Base-by-base conservation (phyloP, 2,888 invertebrate genomes). In the Agonopterix heracliana region DNA sequence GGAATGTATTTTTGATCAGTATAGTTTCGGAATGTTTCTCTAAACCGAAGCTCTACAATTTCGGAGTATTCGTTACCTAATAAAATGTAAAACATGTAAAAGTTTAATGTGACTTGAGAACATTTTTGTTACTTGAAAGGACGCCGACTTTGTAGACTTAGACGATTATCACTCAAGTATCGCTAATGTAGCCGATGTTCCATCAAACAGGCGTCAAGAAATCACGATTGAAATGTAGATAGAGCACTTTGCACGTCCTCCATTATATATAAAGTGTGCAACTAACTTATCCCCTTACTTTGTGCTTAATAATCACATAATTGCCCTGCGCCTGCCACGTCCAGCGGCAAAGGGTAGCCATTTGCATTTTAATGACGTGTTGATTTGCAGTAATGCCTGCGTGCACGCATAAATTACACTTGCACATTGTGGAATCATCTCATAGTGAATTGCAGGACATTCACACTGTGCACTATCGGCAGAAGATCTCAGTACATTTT, bases 341-440 rank as follows among this genome's bases (percentile, higher is more conserved):
- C 65, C 38, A 17, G 44, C 63, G 58, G 70, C 74, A 75, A 77
- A 76, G 76, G 74, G 74, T 63, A 49, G 54, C 60, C 61, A 84
- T 85, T 85, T 81, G 78, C 84, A 86, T 86, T 78, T 82, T 81
- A 80, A 85, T 79, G 74, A 81, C 74, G 77, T 70, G 81, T 74
- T 80, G 77, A 80, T 85, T 84, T 77, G 72, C 76, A 78, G 72
- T 79, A 73, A 79, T 71, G 54, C 51, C 58, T 54, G 60, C 60
- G 54, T 57, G 63, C 64, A 56, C 59, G 68, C 68, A 74, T 80
- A 71, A 66, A 76, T 77, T 75, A 74, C 65, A 66, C 59, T 57
- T 59, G 58, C 66, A 68, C 58, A 66, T 67, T 26, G 59, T 64
- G 64, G 58, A 46, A 40, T 47, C 44, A 50, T 45, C 34, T 17